Percentiles rank a stretch among this genome's conserved stretches.
Conservation (phyloP, 2,888 invertebrate genomes). For the Cheilosia impressa region DNA sequence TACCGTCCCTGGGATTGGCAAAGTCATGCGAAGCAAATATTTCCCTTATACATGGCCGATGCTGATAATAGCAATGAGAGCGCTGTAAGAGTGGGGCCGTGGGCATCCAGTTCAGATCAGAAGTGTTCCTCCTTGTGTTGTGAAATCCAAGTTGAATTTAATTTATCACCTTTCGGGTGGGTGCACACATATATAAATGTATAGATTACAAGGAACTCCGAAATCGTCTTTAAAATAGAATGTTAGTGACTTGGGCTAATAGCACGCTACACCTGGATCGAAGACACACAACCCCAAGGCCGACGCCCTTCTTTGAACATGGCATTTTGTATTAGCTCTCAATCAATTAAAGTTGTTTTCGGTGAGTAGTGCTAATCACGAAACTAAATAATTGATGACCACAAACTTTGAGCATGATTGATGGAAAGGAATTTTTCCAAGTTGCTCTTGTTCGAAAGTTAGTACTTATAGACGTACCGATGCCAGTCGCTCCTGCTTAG, state of each 20-base stretch:
- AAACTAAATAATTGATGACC: slow-evolving; percentile 72
- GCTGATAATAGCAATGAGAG: slow-evolving; percentile 42
- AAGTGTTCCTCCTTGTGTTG: slow-evolving; percentile 9
- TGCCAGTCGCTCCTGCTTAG: not conserved
- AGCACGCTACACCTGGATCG: not conserved
- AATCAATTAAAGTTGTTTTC: slow-evolving; percentile 68
- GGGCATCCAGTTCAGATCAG: not conserved
- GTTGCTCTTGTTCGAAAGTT: slow-evolving; percentile 22
- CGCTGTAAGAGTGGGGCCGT: not conserved
- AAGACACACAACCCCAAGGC: not conserved
- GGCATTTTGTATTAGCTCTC: slow-evolving; percentile 45
- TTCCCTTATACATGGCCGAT: slow-evolving; percentile 42
- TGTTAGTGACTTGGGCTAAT: not conserved
- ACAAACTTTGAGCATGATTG: slow-evolving; percentile 66
- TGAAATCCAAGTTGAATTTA: slow-evolving; percentile 40
- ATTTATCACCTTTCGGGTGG: slow-evolving; percentile 42
- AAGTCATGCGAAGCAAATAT: slow-evolving; percentile 60
- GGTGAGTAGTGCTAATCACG: slow-evolving; percentile 59
- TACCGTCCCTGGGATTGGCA: slow-evolving; percentile 31
- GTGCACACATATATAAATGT: not conserved
- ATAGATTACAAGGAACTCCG: slow-evolving; percentile 23
- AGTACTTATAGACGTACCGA: not conserved
- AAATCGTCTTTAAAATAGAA: slow-evolving; percentile 21
- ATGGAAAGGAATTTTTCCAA: slow-evolving; percentile 55
- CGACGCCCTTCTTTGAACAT: slow-evolving; percentile 42